Evolutionary conservation across 2,888 invertebrate species (phyloP).

Genomic region (Subacronicta megacephala): DNA sequence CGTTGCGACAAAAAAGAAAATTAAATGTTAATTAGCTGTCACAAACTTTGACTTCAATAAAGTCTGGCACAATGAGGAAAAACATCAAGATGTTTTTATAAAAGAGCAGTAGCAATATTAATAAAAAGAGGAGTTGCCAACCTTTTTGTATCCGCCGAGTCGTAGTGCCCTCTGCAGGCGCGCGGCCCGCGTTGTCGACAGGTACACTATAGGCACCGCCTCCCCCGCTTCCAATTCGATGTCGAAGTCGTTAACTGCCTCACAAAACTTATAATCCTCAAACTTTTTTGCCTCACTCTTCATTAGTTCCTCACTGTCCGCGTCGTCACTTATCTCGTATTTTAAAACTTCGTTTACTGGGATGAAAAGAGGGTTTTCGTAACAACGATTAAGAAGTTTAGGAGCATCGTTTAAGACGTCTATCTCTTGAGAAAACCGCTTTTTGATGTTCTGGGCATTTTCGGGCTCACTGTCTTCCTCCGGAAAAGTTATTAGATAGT

Average conservation of each 20-base stretch:
- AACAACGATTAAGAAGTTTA: slow-evolving; percentile 72
- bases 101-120: slow-evolving; percentile 54
- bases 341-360: slow-evolving; percentile 77
- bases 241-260: slow-evolving; percentile 85
- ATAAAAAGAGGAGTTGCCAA: slow-evolving; percentile 63
- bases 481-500: slow-evolving; percentile 77
- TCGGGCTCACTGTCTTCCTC: slow-evolving; percentile 77
- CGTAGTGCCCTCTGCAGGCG: slow-evolving; percentile 88
- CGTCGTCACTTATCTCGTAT: slow-evolving; percentile 75
- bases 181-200: slow-evolving; percentile 87
- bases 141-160: slow-evolving; percentile 90
- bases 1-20: slow-evolving; percentile 45
- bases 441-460: slow-evolving; percentile 61
- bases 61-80: slow-evolving; percentile 50
- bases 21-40: slow-evolving; percentile 67
- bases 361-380: slow-evolving; percentile 81
- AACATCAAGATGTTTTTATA: slow-evolving; percentile 48
- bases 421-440: slow-evolving; percentile 57
- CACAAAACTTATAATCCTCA: slow-evolving; percentile 84
- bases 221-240: slow-evolving; percentile 81
- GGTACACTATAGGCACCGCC: slow-evolving; percentile 84
- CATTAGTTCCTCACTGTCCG: slow-evolving; percentile 77
- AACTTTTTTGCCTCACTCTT: slow-evolving; percentile 80
- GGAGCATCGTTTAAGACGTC: slow-evolving; percentile 60
- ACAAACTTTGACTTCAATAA: slow-evolving; percentile 61